Evolutionary conservation across 2,113 vertebrate genomes (phyloP).

Genomic region (Sinocyclocheilus anophthalmus): DNA sequence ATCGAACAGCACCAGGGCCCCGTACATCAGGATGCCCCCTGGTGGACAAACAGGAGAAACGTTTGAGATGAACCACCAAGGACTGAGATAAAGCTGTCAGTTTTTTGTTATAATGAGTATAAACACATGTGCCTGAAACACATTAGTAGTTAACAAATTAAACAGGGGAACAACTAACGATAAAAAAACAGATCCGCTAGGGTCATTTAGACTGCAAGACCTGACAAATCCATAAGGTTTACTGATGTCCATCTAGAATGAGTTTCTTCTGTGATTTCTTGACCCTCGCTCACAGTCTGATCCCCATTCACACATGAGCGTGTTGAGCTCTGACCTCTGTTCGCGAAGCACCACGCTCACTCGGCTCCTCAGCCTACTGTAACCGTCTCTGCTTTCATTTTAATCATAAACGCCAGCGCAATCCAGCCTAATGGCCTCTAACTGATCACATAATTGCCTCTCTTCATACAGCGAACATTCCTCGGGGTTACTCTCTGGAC

Average conservation of each 20-base stretch:
- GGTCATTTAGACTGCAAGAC: not conserved
- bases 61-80: not conserved
- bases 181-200: not conserved
- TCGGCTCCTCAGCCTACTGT: constrained; percentile 55
- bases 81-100: not conserved
- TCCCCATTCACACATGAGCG: constrained; percentile 14
- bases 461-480: constrained; percentile 65
- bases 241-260: not conserved
- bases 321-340: constrained; percentile 38
- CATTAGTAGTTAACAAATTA: not conserved
- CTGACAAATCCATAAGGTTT: constrained; percentile 15
- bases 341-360: constrained; percentile 44
- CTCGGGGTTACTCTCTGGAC: constrained; percentile 65
- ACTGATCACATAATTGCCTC: constrained; percentile 70
- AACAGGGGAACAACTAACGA: not conserved
- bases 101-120: not conserved
- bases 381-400: constrained; percentile 65
- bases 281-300: not conserved
- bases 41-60: constrained; percentile 57
- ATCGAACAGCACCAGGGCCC: constrained; percentile 93
- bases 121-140: not conserved
- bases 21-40: constrained; percentile 97
- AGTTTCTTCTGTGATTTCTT: not conserved
- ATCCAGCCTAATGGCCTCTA: constrained; percentile 65
- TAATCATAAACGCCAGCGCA: constrained; percentile 60